phyloP scores from a whole-genome alignment of 1,140 invertebrate genomes.

The Brachionus koreanus region DNA sequence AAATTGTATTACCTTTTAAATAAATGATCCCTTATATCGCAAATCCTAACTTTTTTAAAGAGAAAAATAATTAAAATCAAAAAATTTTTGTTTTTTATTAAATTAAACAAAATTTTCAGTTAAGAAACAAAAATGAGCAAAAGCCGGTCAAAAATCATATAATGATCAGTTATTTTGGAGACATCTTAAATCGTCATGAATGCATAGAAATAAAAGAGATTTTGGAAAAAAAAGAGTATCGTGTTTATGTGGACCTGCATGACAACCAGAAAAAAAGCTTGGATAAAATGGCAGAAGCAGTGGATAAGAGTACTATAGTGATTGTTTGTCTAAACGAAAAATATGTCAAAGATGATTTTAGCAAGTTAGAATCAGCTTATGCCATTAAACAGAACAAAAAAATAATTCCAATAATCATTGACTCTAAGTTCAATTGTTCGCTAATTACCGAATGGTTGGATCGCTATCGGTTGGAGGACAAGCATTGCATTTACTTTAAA shows the following conservation, averaged over 20 bases:
- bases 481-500: neutral
- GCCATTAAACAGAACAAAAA: conserved; percentile 15
- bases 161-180: conserved; percentile 1
- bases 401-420: conserved; percentile 15
- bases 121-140: neutral
- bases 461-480: neutral
- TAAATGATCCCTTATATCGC: too few relatives aligned
- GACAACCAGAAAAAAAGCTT: neutral
- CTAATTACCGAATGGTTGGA: conserved; percentile 8
- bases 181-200: conserved; percentile 8
- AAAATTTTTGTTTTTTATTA: neutral
- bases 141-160: neutral
- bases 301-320: neutral
- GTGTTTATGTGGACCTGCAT: neutral
- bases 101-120: neutral
- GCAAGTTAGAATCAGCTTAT: neutral
- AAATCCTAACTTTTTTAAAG: too few relatives aligned
- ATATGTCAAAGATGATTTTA: neutral
- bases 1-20: neutral
- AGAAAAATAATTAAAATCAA: too few relatives aligned
- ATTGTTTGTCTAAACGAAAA: conserved; percentile 12
- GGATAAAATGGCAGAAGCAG: neutral
- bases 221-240: neutral
- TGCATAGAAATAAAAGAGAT: conserved; percentile 27
- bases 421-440: neutral